phyloP scores from a whole-genome alignment of 2,888 invertebrate genomes.

The Sminthurinus aureus region DNA sequence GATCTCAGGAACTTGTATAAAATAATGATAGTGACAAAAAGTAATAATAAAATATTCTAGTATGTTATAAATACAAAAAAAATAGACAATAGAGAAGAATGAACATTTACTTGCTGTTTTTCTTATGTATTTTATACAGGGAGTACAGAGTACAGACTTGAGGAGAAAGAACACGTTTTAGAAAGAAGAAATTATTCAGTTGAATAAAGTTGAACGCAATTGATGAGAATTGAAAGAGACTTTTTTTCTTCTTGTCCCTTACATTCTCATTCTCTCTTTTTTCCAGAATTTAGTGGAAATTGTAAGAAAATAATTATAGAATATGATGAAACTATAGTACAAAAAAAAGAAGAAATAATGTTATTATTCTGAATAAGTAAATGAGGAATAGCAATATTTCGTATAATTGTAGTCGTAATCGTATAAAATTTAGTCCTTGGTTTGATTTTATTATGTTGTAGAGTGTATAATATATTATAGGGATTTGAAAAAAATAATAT shows the following conservation, averaged over 20 bases:
- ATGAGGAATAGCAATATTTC: too few species aligned
- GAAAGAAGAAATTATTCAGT: neutral
- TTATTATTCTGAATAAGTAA: too few species aligned
- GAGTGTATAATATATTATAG: too few species aligned
- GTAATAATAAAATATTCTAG: too few species aligned
- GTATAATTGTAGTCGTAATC: too few species aligned
- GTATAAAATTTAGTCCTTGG: too few species aligned
- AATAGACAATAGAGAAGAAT: neutral
- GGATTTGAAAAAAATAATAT: neutral
- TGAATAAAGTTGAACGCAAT: neutral
- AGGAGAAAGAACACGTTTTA: neutral
- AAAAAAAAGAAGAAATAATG: too few species aligned
- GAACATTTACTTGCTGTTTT: neutral
- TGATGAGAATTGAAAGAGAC: neutral
- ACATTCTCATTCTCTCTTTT: neutral
- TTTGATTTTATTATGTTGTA: neutral
- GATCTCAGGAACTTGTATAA: too few species aligned
- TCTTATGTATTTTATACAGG: neutral
- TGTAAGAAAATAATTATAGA: neutral
- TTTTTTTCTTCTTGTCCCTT: neutral
- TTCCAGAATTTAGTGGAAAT: neutral
- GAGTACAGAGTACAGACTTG: conserved; percentile 4
- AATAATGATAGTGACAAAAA: too few species aligned
- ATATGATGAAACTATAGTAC: neutral
- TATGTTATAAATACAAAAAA: too few species aligned